phyloP scores from a whole-genome alignment of 2,888 invertebrate genomes.

The Schrankia costaestrigalis region DNA sequence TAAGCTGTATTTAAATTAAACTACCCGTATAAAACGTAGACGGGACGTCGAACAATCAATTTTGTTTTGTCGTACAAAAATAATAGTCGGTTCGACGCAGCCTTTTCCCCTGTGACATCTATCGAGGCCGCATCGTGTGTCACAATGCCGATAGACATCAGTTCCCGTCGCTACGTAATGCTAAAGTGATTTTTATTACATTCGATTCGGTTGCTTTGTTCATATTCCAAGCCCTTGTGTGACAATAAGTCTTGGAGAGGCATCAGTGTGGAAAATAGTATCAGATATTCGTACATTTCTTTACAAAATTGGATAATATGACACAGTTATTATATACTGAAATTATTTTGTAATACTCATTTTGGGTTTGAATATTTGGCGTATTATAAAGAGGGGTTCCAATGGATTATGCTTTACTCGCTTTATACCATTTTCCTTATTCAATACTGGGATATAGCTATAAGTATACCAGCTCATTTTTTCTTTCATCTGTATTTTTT shows the following conservation, averaged over 20 bases:
- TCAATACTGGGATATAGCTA: too few relatives aligned
- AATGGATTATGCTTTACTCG: constrained; percentile 1
- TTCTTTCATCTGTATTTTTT: too few relatives aligned
- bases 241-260: constrained; percentile 52
- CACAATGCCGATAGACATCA: constrained; percentile 75
- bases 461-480: too few relatives aligned
- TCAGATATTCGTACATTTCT: constrained; percentile 42
- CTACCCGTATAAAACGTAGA: constrained; percentile 37
- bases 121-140: constrained; percentile 73
- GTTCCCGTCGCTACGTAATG: constrained; percentile 71
- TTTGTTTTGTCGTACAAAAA: constrained; percentile 73
- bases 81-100: constrained; percentile 68
- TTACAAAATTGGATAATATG: constrained; percentile 34
- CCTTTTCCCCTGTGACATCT: constrained; percentile 69
- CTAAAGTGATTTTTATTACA: constrained; percentile 79
- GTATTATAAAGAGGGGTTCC: constrained; percentile 5
- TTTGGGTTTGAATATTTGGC: constrained; percentile 9
- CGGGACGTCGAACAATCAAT: constrained; percentile 56
- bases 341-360: constrained; percentile 28
- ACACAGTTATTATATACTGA: constrained; percentile 28
- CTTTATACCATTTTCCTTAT: not conserved
- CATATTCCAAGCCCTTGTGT: constrained; percentile 58
- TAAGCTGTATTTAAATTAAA: constrained; percentile 34
- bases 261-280: constrained; percentile 55
- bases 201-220: constrained; percentile 77